A percentile compares a stretch with the other conserved stretches of the same genome.
Conservation (phyloP, 2,888 invertebrate species). For the Cerceris rybyensis region DNA sequence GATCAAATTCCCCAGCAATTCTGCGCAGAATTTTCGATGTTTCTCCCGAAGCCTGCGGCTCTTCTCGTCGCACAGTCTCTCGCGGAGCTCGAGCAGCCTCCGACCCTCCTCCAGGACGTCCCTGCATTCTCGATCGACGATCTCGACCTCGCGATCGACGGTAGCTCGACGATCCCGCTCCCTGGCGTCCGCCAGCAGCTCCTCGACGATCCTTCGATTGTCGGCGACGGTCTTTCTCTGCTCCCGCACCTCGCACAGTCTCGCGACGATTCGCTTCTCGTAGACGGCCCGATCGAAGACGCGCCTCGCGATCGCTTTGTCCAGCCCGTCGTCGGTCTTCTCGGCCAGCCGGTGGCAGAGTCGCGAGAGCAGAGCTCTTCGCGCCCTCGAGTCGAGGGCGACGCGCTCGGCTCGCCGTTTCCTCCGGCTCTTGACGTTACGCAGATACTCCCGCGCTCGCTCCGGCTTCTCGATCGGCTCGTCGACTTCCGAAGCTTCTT, state of each 20-base stretch:
- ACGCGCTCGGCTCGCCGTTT: conserved; percentile 81
- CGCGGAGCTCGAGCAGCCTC: conserved; percentile 81
- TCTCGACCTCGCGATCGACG: conserved; percentile 79
- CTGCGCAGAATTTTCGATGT: conserved; percentile 83
- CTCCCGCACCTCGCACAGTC: conserved; percentile 85
- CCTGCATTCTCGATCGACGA: conserved; percentile 27
- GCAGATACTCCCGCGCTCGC: conserved; percentile 76
- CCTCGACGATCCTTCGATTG: conserved; percentile 83
- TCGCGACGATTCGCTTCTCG: conserved; percentile 86
- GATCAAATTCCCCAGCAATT: conserved; percentile 83
- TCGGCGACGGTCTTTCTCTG: conserved; percentile 84
- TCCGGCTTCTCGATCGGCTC: conserved; percentile 26
- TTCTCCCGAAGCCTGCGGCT: conserved; percentile 44
- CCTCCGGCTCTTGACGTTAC: conserved; percentile 82
- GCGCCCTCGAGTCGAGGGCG: conserved; percentile 83
- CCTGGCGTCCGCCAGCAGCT: conserved; percentile 82
- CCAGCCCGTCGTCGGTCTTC: conserved; percentile 83
- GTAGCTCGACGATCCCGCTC: conserved; percentile 82
- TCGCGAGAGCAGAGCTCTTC: conserved; percentile 82
- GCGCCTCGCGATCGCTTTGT: conserved; percentile 83
- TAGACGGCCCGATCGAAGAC: conserved; percentile 85
- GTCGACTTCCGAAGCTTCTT: background rate
- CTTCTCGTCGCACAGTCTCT: conserved; percentile 83
- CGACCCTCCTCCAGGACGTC: conserved; percentile 56
- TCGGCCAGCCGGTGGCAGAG: conserved; percentile 84